These are phyloP conservation scores for Entomyzon cyanotis DNA, from an alignment of 2,113 vertebrate genomes.

Conservation along the genomic window DNA sequence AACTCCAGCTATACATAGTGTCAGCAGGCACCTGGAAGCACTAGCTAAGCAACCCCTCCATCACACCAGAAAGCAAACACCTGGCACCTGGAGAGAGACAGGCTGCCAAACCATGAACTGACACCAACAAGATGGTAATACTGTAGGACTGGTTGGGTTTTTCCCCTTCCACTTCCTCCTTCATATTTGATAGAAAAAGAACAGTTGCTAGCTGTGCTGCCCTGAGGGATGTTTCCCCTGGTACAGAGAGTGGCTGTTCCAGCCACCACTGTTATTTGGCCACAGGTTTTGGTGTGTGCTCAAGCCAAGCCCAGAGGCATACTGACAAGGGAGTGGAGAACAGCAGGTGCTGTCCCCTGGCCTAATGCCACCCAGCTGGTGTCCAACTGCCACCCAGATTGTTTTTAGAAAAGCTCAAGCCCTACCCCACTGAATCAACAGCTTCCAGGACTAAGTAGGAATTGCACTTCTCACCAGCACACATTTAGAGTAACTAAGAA, in stretches of 20 bases:
- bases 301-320: conserved; percentile 2
- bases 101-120: background rate
- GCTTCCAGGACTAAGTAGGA: background rate
- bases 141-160: background rate
- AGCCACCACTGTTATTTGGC: background rate
- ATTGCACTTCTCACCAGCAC: background rate
- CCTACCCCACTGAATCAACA: conserved; percentile 31
- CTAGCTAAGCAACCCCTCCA: background rate
- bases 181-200: background rate
- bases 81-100: background rate
- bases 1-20: background rate
- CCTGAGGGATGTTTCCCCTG: background rate
- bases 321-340: conserved; percentile 39
- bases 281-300: background rate
- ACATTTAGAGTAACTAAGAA: background rate
- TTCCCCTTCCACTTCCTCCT: background rate
- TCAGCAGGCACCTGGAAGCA: background rate
- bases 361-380: conserved; percentile 38
- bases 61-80: background rate
- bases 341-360: conserved; percentile 66
- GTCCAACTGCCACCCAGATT: conserved; percentile 55
- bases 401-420: conserved; percentile 56
- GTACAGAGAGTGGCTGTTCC: background rate
- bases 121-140: background rate
- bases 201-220: background rate